These are phyloP conservation scores for Spinibarbus caldwelli DNA, from an alignment of 2,797 vertebrate genomes.

Conservation along the genomic window DNA sequence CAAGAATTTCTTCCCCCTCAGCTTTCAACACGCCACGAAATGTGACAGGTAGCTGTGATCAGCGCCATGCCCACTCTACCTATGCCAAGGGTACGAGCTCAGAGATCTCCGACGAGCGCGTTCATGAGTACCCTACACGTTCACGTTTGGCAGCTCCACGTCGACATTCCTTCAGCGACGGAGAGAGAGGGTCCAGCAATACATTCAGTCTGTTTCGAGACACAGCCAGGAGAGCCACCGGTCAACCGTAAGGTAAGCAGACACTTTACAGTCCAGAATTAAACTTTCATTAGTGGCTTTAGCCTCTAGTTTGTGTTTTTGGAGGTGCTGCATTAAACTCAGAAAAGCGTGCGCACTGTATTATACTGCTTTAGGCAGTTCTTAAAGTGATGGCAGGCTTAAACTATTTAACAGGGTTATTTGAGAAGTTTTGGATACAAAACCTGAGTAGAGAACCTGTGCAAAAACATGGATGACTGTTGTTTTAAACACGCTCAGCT, in stretches of 20 bases:
- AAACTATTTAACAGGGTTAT: not conserved
- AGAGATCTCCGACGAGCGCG: slow-evolving; percentile 50
- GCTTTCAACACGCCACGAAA: slow-evolving; percentile 32
- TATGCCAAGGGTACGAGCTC: slow-evolving; percentile 33
- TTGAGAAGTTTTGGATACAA: not conserved
- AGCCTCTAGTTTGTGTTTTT: not conserved
- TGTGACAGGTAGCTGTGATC: slow-evolving; percentile 35
- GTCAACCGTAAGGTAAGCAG: slow-evolving; percentile 31
- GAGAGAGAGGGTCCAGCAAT: slow-evolving; percentile 33
- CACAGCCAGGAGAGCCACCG: slow-evolving; percentile 6
- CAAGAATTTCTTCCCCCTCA: not conserved
- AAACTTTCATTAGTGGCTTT: not conserved
- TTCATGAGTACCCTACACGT: slow-evolving; percentile 67
- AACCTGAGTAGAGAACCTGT: not conserved
- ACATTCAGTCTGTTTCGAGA: slow-evolving; percentile 4
- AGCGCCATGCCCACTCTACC: slow-evolving; percentile 25
- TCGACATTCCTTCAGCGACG: slow-evolving; percentile 79
- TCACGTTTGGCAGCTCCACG: slow-evolving; percentile 90
- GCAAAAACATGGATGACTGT: not conserved
- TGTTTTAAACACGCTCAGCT: not conserved
- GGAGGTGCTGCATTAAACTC: slow-evolving; percentile 10
- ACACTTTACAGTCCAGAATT: not conserved
- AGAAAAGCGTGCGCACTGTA: not conserved
- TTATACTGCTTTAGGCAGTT: slow-evolving; percentile 7
- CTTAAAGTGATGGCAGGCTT: slow-evolving; percentile 33